phyloP scores from a whole-genome alignment of 2,797 vertebrate genomes.

The Chrysocyon brachyurus region DNA sequence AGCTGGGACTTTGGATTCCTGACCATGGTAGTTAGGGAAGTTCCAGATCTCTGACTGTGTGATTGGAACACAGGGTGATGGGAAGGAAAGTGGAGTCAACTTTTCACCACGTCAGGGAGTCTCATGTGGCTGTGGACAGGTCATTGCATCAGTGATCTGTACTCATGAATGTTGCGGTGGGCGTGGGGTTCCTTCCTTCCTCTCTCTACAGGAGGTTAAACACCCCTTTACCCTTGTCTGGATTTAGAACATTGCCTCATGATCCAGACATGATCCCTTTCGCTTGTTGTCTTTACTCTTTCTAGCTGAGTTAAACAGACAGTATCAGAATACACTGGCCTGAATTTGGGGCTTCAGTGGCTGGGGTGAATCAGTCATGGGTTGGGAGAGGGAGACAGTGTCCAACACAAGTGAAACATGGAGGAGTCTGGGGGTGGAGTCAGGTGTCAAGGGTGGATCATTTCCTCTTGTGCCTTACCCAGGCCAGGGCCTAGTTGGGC shows the following conservation, averaged over 20 bases:
- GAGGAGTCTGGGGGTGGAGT: neutral
- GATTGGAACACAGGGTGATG: neutral
- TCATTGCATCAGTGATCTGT: no score
- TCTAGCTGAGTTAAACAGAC: neutral
- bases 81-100: neutral
- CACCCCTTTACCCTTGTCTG: neutral
- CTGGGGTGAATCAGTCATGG: neutral
- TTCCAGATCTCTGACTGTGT: neutral
- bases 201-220: neutral
- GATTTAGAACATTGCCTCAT: neutral
- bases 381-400: neutral
- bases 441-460: neutral
- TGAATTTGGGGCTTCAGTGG: neutral
- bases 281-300: neutral
- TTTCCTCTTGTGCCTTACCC: neutral
- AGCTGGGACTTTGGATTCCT: neutral
- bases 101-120: neutral
- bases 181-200: neutral
- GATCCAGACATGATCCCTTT: neutral
- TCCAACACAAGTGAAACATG: neutral
- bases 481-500: neutral
- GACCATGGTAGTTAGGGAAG: neutral
- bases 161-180: accelerated
- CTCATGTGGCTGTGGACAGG: neutral
- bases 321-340: neutral